Evolutionary conservation across 2,888 invertebrate genomes (phyloP), one percentile per base, ranked within the genome.

Genomic region (Cheilosia variabilis): DNA sequence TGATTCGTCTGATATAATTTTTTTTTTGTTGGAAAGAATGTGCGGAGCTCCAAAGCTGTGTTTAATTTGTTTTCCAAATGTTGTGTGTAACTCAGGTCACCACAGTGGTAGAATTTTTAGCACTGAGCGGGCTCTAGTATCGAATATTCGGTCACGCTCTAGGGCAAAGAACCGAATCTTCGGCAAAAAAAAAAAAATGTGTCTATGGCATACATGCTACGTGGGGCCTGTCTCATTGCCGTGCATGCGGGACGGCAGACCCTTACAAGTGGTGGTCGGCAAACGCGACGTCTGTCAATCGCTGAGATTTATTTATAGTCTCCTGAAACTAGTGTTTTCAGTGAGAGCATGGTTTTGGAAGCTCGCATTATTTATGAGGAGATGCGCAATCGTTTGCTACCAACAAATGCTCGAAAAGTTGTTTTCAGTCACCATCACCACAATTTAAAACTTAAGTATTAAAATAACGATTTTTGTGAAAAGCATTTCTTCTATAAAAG

Each of bases 361-460:
- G 13, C 37, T 41, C 41, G 41, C 15, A 13, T 41, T 22, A 41
- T 22, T 60, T 60, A 43, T 60, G 43, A 41, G 58, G 22, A 60
- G 15, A 58, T 41, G 58, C 41, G 41, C 41, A 60, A 60, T 60
- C 58, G 58, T 58, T 31, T 60, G 37, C 58, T 41, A 17, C 34
- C 57, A 57, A 57, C 34, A 58, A 17, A 58, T 58, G 22, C 57
- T 34, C 6, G 17, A 19, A 58, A 58, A 37, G 31, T 43, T 43
- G 1, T 43, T 43, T 43, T 43, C n/a, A 43, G 0, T 19, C 2
- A 19, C 6, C 37, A 37, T 4, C 15, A 17, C 31, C 9, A 17
- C 34, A 10, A 31, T 55, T 55, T 55, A 47, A 19, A 17, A 19
- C 10, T 19, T 47, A 47, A 47, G 13, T 52, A 27, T 52, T 52